A percentile compares a stretch with the other conserved stretches of the same genome.
Evolutionary conservation across 2,797 vertebrate genomes (phyloP).

Genomic region (Schizothorax lantsangensis): DNA sequence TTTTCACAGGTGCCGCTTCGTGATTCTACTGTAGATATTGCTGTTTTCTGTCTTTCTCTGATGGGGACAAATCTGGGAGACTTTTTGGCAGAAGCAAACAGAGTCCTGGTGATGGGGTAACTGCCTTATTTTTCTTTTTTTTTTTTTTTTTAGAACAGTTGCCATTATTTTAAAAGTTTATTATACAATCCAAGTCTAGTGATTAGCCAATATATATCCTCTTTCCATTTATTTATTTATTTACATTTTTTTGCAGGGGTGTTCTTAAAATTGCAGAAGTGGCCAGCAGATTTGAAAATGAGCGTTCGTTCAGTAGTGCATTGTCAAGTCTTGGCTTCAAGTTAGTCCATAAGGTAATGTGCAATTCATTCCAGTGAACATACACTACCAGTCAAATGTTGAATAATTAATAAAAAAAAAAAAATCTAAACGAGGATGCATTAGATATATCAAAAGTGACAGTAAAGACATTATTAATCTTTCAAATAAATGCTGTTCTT

Average conservation of each 20-base stretch:
- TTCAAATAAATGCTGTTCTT: not conserved
- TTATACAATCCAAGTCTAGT: not conserved
- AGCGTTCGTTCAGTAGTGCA: slow-evolving; percentile 76
- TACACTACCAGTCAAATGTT: not conserved
- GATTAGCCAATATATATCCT: not conserved
- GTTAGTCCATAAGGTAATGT: slow-evolving; percentile 83
- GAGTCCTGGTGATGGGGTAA: slow-evolving; percentile 88
- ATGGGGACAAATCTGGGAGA: slow-evolving; percentile 95
- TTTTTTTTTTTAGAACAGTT: not conserved
- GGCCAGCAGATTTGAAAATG: slow-evolving; percentile 89
- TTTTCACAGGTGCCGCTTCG: slow-evolving; percentile 85
- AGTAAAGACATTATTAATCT: not conserved
- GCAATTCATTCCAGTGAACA: not conserved
- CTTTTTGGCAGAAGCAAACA: slow-evolving; percentile 90
- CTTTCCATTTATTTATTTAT: not conserved
- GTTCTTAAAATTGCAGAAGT: slow-evolving; percentile 92
- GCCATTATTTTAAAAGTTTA: not conserved
- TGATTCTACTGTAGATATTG: slow-evolving; percentile 84
- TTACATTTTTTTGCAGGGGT: slow-evolving; percentile 76
- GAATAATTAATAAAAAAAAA: too few species aligned
- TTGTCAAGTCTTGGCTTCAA: slow-evolving; percentile 88
- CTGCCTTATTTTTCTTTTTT: not conserved
- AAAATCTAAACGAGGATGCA: not conserved
- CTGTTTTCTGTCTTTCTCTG: slow-evolving; percentile 93
- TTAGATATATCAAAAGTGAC: not conserved